A percentile compares a stretch with the other conserved stretches of the same genome.
Conservation (phyloP, 1,140 invertebrate species). For the Adoxophyes honmai region DNA sequence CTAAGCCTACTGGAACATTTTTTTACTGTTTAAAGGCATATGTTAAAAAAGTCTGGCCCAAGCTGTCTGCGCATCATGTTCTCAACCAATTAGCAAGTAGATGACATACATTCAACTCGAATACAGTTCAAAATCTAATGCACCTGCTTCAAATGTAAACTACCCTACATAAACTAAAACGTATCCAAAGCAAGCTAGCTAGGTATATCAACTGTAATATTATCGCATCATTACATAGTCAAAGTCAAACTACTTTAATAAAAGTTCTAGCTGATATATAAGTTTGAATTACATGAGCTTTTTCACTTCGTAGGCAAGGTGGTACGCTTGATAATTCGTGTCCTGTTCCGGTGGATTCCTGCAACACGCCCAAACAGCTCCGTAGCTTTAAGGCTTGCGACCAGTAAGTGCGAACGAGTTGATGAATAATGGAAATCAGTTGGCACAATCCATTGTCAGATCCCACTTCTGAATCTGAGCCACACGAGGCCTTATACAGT, state of each 20-base stretch:
- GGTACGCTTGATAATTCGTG: conserved; percentile 95
- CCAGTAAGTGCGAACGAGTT: background rate
- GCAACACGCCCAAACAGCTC: conserved; percentile 49
- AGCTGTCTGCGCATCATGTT: too few relatives aligned
- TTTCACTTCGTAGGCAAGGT: conserved; percentile 99
- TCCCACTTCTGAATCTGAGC: too few relatives aligned
- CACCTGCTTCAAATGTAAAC: conserved; percentile 4
- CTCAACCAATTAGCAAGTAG: too few relatives aligned
- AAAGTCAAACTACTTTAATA: conserved; percentile 40
- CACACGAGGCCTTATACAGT: too few relatives aligned
- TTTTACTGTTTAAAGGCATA: too few relatives aligned
- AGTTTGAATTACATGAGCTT: conserved; percentile 95
- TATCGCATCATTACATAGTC: conserved; percentile 9
- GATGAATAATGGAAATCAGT: conserved; percentile 6
- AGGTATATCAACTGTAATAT: background rate
- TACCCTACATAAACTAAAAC: conserved; percentile 7
- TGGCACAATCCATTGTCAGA: too few relatives aligned
- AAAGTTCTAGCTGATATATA: conserved; percentile 62
- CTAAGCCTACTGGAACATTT: too few relatives aligned
- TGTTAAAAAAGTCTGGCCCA: too few relatives aligned
- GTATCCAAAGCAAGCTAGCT: conserved; percentile 9
- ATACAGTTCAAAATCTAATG: too few relatives aligned
- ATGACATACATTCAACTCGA: too few relatives aligned
- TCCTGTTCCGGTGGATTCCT: conserved; percentile 87
- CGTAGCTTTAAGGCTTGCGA: conserved; percentile 8